Conservation (phyloP, 2,888 invertebrate species). For the Latheticus oryzae region DNA sequence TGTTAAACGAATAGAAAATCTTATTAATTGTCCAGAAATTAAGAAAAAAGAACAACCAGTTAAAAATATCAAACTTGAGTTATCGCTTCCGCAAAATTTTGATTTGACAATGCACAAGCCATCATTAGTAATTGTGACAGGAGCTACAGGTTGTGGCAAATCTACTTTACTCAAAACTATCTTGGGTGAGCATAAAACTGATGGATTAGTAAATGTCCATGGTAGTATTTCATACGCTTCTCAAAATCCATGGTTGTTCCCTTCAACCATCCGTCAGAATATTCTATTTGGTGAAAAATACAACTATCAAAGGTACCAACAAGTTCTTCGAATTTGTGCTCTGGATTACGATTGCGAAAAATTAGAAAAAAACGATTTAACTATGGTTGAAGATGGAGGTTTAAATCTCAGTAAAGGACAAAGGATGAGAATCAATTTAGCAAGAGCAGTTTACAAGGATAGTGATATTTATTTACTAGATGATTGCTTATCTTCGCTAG, state of each 20-base stretch:
- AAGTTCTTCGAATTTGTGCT: slow-evolving; percentile 14
- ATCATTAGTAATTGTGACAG: too few species aligned
- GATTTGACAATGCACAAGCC: too few species aligned
- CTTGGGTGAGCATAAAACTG: background rate
- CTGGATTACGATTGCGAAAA: slow-evolving; percentile 9
- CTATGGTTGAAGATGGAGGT: slow-evolving; percentile 18
- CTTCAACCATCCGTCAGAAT: slow-evolving; percentile 15
- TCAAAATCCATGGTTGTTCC: slow-evolving; percentile 19
- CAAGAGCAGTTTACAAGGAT: slow-evolving; percentile 13
- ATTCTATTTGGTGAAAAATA: slow-evolving; percentile 15
- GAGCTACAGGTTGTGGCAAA: slow-evolving; percentile 23
- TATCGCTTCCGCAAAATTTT: too few species aligned
- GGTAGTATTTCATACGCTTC: slow-evolving; percentile 13
- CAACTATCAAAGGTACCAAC: background rate
- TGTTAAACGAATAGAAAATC: too few species aligned
- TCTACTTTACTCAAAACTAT: slow-evolving; percentile 5
- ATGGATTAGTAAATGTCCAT: background rate
- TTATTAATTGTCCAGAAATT: too few species aligned
- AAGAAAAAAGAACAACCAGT: too few species aligned
- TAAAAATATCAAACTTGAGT: too few species aligned
- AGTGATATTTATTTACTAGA: slow-evolving; percentile 19
- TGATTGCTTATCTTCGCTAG: slow-evolving; percentile 10
- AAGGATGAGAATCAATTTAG: slow-evolving; percentile 18
- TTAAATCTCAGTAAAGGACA: slow-evolving; percentile 19
- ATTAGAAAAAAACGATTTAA: slow-evolving; percentile 8